Evolutionary conservation across 2,113 vertebrate genomes (phyloP).

Genomic region (Pao palembangensis): DNA sequence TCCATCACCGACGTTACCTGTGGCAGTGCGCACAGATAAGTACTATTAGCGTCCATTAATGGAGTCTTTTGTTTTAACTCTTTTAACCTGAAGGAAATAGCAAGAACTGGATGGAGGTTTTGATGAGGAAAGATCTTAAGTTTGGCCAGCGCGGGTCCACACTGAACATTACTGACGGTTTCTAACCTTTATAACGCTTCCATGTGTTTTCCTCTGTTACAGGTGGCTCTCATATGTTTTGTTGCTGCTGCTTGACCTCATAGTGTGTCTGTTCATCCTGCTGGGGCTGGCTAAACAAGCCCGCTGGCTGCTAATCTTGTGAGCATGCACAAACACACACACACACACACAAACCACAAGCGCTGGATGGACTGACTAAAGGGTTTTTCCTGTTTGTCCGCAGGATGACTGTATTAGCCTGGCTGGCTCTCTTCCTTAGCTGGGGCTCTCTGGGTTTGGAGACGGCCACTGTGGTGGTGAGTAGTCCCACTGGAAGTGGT

Average conservation of each 20-base stretch:
- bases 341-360: slow-evolving; percentile 14
- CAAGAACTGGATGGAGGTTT: too few species aligned
- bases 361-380: slow-evolving; percentile 26
- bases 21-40: too few species aligned
- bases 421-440: slow-evolving; percentile 85
- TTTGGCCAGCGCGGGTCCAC: too few species aligned
- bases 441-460: slow-evolving; percentile 90
- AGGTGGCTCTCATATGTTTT: slow-evolving; percentile 89
- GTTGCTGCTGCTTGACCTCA: slow-evolving; percentile 83
- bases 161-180: background rate
- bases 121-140: too few species aligned
- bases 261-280: slow-evolving; percentile 87
- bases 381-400: slow-evolving; percentile 23
- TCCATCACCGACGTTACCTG: too few species aligned
- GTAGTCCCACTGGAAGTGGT: slow-evolving; percentile 50
- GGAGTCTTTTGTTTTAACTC: too few species aligned
- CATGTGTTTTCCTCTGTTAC: background rate
- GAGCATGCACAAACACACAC: slow-evolving; percentile 55
- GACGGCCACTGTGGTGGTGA: slow-evolving; percentile 86
- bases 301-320: slow-evolving; percentile 90
- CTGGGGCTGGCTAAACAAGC: slow-evolving; percentile 88
- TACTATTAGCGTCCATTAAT: too few species aligned
- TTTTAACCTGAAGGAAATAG: too few species aligned
- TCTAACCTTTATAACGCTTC: background rate
- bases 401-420: slow-evolving; percentile 87